These are phyloP conservation scores for Vespertilio murinus DNA, from an alignment of 2,797 vertebrate species.

Conservation along the genomic window DNA sequence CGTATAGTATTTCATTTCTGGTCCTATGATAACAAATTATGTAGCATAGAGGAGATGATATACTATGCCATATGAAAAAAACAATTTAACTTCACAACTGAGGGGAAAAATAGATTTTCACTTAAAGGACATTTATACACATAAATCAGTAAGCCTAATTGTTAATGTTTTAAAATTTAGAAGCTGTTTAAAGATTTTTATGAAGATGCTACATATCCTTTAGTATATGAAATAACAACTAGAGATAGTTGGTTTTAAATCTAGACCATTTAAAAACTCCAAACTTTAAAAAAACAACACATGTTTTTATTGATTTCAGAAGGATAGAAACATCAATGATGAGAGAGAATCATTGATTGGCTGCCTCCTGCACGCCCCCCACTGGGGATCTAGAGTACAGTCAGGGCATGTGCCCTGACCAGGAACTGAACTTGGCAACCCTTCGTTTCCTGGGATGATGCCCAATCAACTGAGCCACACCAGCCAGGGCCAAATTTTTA, in stretches of 20 bases:
- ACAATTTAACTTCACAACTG: neutral
- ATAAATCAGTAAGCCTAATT: neutral
- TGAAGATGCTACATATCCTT: constrained; percentile 16
- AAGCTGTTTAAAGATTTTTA: neutral
- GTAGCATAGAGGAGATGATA: neutral
- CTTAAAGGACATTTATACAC: neutral
- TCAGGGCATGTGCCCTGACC: neutral
- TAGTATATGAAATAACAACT: neutral
- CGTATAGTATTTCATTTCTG: neutral
- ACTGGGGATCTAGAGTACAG: neutral
- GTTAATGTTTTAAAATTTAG: constrained; percentile 39
- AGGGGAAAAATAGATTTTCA: neutral
- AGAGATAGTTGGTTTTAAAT: constrained; percentile 36
- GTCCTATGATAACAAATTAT: neutral
- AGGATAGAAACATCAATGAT: neutral
- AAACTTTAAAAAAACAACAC: neutral
- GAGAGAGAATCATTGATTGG: neutral
- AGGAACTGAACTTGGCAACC: neutral
- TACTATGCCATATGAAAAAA: neutral
- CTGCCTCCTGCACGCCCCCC: neutral
- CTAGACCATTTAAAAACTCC: neutral
- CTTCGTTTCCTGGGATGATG: neutral
- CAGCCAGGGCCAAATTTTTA: neutral
- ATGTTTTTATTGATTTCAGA: neutral
- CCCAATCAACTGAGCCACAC: neutral